phyloP scores from a whole-genome alignment of 2,113 vertebrate genomes.

The Romanogobio albipinnatus region DNA sequence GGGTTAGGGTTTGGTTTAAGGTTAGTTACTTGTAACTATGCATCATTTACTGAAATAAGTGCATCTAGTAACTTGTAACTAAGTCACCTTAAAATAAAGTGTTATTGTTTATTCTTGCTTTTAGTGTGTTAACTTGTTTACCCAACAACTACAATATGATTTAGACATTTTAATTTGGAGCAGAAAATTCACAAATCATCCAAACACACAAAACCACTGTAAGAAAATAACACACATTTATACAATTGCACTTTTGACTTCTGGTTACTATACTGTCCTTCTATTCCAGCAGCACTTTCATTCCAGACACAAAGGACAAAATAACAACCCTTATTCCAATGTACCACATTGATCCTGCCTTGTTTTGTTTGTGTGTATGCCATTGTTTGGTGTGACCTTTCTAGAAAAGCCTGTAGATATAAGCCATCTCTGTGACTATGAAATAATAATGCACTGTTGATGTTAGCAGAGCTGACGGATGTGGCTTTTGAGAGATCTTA shows the following conservation, averaged over 20 bases:
- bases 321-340: background rate
- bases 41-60: no score
- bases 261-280: background rate
- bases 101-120: no score
- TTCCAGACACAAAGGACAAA: background rate
- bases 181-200: background rate
- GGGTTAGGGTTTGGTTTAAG: no score
- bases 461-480: conserved; percentile 25
- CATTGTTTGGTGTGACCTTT: conserved; percentile 22
- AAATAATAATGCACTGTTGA: conserved; percentile 14
- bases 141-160: no score
- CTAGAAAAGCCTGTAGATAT: conserved; percentile 14
- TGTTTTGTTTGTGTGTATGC: conserved; percentile 20
- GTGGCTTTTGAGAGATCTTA: conserved; percentile 13
- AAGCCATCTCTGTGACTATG: conserved; percentile 25
- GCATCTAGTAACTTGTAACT: no score
- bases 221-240: background rate
- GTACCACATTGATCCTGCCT: background rate
- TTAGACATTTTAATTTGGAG: background rate
- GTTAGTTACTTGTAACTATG: no score
- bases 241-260: background rate
- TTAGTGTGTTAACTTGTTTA: no score
- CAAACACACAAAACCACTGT: background rate
- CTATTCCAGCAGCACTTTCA: background rate
- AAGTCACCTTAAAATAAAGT: no score